These are phyloP conservation scores for Ctenoplectra terminalis DNA, from an alignment of 1,140 invertebrate species.

Conservation along the genomic window DNA sequence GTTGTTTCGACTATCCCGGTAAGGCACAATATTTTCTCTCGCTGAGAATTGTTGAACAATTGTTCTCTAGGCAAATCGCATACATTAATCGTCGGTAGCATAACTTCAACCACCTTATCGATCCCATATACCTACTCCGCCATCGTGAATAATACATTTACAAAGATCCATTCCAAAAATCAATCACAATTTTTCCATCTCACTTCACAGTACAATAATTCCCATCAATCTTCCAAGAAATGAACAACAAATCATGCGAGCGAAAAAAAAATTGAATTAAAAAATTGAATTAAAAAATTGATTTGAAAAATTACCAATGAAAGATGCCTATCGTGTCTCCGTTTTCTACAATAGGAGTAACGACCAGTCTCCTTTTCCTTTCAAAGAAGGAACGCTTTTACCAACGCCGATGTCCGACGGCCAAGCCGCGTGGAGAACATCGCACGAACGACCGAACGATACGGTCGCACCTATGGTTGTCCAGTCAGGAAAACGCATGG, in stretches of 20 bases:
- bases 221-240: too few relatives aligned
- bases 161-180: background rate
- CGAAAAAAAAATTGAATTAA: too few relatives aligned
- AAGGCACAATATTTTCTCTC: background rate
- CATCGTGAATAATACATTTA: background rate
- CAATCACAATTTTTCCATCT: too few relatives aligned
- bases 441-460: background rate
- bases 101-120: too few relatives aligned
- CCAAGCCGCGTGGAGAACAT: background rate
- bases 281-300: background rate
- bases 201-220: too few relatives aligned
- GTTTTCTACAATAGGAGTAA: background rate
- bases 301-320: background rate
- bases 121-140: too few relatives aligned
- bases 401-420: background rate
- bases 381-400: background rate
- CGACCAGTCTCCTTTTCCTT: too few relatives aligned
- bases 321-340: background rate
- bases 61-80: too few relatives aligned
- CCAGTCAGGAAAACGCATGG: constrained; percentile 31
- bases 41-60: background rate
- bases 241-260: background rate
- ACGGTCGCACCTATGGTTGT: background rate
- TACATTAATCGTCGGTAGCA: too few relatives aligned
- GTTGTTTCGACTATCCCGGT: background rate